Conservation (phyloP, 2,113 vertebrate genomes). For the Capricornis sumatraensis region DNA sequence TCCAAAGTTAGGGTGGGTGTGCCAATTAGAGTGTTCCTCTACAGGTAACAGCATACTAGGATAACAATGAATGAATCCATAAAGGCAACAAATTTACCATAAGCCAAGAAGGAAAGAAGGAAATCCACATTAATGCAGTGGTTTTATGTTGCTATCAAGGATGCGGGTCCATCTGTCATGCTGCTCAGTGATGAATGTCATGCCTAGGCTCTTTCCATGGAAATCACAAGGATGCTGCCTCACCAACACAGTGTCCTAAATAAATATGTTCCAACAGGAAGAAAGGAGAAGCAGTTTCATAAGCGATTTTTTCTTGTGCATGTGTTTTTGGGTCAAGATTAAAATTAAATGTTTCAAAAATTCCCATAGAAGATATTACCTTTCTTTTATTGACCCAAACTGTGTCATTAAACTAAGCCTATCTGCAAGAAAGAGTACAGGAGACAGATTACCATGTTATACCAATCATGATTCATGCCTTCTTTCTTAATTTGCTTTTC, state of each 20-base stretch:
- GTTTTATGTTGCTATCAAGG: not conserved
- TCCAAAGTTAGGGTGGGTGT: not conserved
- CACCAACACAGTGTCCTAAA: not conserved
- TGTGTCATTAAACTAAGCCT: not conserved
- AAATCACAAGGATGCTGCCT: not conserved
- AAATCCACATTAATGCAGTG: not conserved
- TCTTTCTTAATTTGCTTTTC: not conserved
- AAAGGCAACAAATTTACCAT: not conserved
- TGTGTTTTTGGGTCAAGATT: not conserved
- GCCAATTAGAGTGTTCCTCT: not conserved
- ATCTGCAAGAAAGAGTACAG: not conserved
- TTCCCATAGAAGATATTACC: not conserved
- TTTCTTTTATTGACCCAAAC: not conserved
- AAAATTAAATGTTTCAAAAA: not conserved
- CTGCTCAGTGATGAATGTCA: not conserved
- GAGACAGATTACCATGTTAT: not conserved
- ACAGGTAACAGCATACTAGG: not conserved
- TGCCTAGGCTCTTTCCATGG: not conserved
- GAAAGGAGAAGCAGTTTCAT: not conserved
- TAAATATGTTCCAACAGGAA: not conserved
- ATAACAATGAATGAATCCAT: not conserved
- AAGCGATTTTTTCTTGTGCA: not conserved
- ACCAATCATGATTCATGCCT: not conserved
- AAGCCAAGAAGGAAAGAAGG: not conserved
- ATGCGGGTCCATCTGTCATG: not conserved